These are phyloP conservation scores for Pituophis catenifer DNA, from an alignment of 2,113 vertebrate genomes.

Conservation along the genomic window DNA sequence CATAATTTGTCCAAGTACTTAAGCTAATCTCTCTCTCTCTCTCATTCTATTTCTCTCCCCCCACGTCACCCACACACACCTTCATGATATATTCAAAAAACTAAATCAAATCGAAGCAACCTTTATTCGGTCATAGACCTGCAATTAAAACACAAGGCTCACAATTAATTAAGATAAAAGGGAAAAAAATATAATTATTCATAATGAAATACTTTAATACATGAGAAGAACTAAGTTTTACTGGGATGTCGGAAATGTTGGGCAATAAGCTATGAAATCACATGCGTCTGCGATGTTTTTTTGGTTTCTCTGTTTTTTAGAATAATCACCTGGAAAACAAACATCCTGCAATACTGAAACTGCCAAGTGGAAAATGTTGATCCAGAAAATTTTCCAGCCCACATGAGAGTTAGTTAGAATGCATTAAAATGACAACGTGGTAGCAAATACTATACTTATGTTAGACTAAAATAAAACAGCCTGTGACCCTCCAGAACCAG, in stretches of 20 bases:
- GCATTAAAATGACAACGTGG: neutral
- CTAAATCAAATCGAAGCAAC: neutral
- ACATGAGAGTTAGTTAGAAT: neutral
- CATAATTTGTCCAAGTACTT: neutral
- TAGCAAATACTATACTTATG: neutral
- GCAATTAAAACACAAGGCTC: neutral
- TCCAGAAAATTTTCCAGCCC: neutral
- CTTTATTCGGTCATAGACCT: neutral
- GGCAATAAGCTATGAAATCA: neutral
- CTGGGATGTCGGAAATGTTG: neutral
- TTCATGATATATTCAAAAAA: neutral
- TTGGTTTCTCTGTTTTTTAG: neutral
- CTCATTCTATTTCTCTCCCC: too few relatives aligned
- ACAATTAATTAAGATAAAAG: neutral
- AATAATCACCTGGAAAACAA: neutral
- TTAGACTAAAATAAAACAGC: neutral
- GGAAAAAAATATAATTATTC: neutral
- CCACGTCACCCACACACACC: neutral
- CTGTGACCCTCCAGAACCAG: neutral
- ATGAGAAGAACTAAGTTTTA: neutral
- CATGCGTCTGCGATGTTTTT: neutral
- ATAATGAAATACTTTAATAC: neutral
- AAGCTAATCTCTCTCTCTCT: neutral
- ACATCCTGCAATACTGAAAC: neutral
- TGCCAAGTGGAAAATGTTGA: neutral